Base-by-base conservation (phyloP, 2,113 vertebrate genomes). In the Collichthys lucidus region DNA sequence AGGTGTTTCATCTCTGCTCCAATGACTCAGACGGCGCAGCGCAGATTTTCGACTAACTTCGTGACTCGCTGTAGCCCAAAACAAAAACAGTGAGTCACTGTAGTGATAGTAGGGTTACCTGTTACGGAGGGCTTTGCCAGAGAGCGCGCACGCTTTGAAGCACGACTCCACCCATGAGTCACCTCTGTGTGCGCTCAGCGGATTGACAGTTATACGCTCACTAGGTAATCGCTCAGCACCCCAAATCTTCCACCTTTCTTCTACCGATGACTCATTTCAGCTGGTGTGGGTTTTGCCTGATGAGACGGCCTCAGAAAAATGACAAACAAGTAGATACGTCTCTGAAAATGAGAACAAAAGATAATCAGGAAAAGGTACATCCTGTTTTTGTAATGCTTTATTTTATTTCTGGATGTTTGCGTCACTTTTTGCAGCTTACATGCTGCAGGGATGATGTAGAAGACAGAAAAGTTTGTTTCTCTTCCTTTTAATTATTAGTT, bases 11-110 rank as follows among this genome's bases (percentile, higher is more conserved):
- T 65, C 55, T 31, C 1, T 4, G 12, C 49, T 42, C 19, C 46
- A 19, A 0, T 8, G 55, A 26, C 46, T 71, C 22, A 12, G 24
- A 47, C 22, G 52, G 17, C 24, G 24, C 20, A 53, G 0, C 56
- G 17, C 14, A n/a, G 1, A n/a, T 59, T 35, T 11, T 26, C 3
- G 14, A 11, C 47, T 15, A 35, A 40, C 56, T 82, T 64, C 52
- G 40, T 35, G 17, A 19, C 60, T n/a, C n/a, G n/a, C n/a, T n/a
- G n/a, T n/a, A n/a, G n/a, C n/a, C n/a, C n/a, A n/a, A 49, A 59
- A 59, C 15, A 22, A 74, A 74, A 78, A 68, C 31, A 71, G 19
- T 75, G 85, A 87, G 55, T 83, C 83, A 80, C 55, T 22, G 10
- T 59, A 42, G 49, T 44, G 63, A 56, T 73, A 12, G 69, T 62